Base-by-base conservation (phyloP, 1,140 invertebrate genomes). In the Drosophila kikkawai region DNA sequence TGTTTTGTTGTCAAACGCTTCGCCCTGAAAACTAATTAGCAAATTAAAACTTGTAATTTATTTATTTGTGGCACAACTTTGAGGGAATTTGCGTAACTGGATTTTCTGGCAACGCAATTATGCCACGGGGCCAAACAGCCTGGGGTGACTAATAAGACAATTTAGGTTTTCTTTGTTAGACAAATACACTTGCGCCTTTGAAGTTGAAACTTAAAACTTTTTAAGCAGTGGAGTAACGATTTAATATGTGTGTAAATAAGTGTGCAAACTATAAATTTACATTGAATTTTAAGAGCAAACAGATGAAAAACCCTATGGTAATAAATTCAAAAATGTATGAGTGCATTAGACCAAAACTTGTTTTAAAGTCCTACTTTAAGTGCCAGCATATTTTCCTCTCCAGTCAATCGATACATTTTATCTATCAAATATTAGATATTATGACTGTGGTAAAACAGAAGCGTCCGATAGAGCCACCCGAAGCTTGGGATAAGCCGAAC, bases 31-130 rank as follows among this genome's bases (percentile, higher is more conserved):
- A 74, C 67, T 74, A 74, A 74, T 74, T 74, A 74, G 70, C 56
- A 74, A 74, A 74, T 74, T 74, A 74, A 74, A 74, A 74, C 45
- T 60, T 60, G 70, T 74, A 74, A 73, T 73, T 73, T 73, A 73
- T 73, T 73, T 73, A 73, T 73, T 74, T 74, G 70, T 17, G 53
- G 56, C 22, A 12, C 50, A 74, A 60, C 53, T 73, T 73, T 73
- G 53, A 60, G 39, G 37, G 44, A 55, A 26, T 60, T 73, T 73
- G 37, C 32, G 22, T 73, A 60, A 73, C 45, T 60, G 17, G 67
- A 71, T 71, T 73, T 73, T 36, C 55, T 11, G 7, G 13, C 61
- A 70, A 55, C 22, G 26, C 34, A 60, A 17, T 41, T 6, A 73
- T 42, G 70, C 19, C 45, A 36, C 34, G 15, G 37, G 15, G 34